Base-by-base conservation (phyloP, 2,113 vertebrate genomes). In the Colinus virginianus region DNA sequence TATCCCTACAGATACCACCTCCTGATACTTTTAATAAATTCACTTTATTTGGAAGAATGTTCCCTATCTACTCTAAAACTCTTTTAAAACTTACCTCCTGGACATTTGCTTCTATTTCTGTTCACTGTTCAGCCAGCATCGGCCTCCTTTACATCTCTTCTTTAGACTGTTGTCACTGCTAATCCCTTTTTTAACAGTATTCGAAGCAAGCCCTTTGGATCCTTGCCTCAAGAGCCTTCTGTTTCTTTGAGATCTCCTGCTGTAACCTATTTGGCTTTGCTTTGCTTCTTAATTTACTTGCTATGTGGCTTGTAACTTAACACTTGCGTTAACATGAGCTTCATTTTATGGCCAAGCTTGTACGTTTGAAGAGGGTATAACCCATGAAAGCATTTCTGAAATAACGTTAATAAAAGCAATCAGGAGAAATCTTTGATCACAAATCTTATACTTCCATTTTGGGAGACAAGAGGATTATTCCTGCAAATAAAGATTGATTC, bases 61-160 rank as follows among this genome's bases (percentile, higher is more conserved):
- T 92, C 70, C 32, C 23, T 56, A 13, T 71, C 75, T 81, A 23
- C 63, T 42, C 28, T 69, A 76, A 76, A 94, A 95, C n/a, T 76
- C 48, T 90, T 88, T 95, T 45, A 82, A 90, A 94, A 81, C 40
- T 56, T 84, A 15, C 20, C 28, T 67, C 28, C 15, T 70, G 43
- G 56, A 75, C 38, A 17, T 78, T 76, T 84, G 59, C 58, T 92
- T 93, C 78, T 88, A 19, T 90, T 94, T 84, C 66, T 95, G 23
- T 82, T 90, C 61, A 71, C 49, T 77, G 42, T 68, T 96, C 3
- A 2, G 70, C 53, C 68, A 43, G 38, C 48, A 34, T 43, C 34
- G 34, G 17, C 75, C 25, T 80, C 38, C n/a, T 66, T 84, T 61
- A 70, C 17, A 7, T 69, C 58, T 78, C 40, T 84, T 85, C 85